phyloP scores from a whole-genome alignment of 2,888 invertebrate species.

The Melinaea menophilus region DNA sequence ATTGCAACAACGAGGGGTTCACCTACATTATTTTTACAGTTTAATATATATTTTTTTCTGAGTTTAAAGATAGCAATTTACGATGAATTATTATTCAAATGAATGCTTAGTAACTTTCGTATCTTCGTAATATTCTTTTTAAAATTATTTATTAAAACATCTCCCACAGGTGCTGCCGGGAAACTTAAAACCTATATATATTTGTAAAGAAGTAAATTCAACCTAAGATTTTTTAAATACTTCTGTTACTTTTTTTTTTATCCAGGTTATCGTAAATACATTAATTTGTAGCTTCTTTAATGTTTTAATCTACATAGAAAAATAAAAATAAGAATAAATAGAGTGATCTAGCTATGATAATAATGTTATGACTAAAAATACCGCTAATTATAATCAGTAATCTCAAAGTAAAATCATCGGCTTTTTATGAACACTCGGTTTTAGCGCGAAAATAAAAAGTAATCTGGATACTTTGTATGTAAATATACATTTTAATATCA shows the following conservation, averaged over 20 bases:
- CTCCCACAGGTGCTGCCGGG: too few relatives aligned
- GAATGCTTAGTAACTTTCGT: too few relatives aligned
- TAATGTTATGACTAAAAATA: conserved; percentile 1
- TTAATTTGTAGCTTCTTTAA: too few relatives aligned
- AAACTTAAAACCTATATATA: too few relatives aligned
- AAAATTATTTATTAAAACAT: too few relatives aligned
- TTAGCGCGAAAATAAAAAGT: conserved; percentile 1
- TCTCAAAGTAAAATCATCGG: conserved; percentile 7
- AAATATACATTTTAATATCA: conserved; percentile 4
- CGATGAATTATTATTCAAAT: neutral
- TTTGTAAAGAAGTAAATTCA: too few relatives aligned
- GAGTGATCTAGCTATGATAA: neutral
- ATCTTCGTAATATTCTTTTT: too few relatives aligned
- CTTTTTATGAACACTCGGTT: conserved; percentile 5
- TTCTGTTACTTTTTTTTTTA: too few relatives aligned
- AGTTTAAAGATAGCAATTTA: conserved; percentile 4
- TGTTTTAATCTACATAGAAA: neutral
- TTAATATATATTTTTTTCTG: conserved; percentile 14
- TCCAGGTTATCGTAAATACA: too few relatives aligned
- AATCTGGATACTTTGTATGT: conserved; percentile 3
- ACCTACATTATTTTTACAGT: conserved; percentile 16
- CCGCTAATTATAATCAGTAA: neutral
- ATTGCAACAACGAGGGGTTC: conserved; percentile 28
- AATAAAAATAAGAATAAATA: neutral
- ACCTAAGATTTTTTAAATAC: too few relatives aligned